These are phyloP conservation scores for Rhinichthys osculus DNA, from an alignment of 2,797 vertebrate genomes.

Conservation along the genomic window DNA sequence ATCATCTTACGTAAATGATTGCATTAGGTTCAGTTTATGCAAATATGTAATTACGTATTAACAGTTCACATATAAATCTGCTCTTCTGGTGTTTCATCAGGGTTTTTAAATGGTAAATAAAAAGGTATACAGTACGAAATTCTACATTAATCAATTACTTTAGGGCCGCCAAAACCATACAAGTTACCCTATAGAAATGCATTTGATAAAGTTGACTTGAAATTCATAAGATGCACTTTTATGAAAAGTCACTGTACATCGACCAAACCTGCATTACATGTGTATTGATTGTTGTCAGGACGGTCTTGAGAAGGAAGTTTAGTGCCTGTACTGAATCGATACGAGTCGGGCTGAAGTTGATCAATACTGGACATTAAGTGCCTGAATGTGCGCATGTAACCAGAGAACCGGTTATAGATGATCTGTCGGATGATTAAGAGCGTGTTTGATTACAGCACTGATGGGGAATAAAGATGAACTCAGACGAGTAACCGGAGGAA, in stretches of 20 bases:
- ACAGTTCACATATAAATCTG: not conserved
- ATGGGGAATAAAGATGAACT: slow-evolving; percentile 48
- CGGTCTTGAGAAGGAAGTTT: not conserved
- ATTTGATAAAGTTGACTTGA: not conserved
- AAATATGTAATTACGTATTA: not conserved
- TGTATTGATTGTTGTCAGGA: not conserved
- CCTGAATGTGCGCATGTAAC: slow-evolving; percentile 48
- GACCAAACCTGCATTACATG: not conserved
- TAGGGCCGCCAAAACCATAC: not conserved
- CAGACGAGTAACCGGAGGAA: slow-evolving; percentile 65
- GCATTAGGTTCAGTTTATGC: not conserved
- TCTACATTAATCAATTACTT: not conserved
- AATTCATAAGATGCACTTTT: not conserved
- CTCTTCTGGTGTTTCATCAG: not conserved
- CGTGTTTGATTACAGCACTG: slow-evolving; percentile 48
- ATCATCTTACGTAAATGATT: not conserved
- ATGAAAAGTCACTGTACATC: not conserved
- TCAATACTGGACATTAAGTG: slow-evolving; percentile 49
- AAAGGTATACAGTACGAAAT: not conserved
- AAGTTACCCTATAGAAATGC: not conserved
- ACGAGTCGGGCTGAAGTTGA: slow-evolving; percentile 43
- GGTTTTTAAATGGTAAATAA: not conserved
- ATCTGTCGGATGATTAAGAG: slow-evolving; percentile 54
- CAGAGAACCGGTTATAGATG: slow-evolving; percentile 59
- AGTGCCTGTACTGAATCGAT: slow-evolving; percentile 26